Evolutionary conservation across 2,888 invertebrate genomes (phyloP), one percentile per base, ranked within the genome.

Genomic region (Oithona nana): DNA sequence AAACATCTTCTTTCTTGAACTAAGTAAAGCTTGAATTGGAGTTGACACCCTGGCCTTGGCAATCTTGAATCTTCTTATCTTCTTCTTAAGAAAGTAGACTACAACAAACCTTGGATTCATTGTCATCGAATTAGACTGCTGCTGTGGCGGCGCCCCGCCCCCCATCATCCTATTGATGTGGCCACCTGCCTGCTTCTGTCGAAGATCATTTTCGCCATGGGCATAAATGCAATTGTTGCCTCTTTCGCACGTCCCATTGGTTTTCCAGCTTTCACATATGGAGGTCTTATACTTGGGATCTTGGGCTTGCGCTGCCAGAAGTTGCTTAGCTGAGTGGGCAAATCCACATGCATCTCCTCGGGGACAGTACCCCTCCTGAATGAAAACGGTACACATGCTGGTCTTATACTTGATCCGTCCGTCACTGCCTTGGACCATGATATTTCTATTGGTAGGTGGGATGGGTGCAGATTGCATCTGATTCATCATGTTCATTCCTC

Each of bases 371-470:
- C 59, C 59, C 8, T 49, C 6, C n/a, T 48, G n/a, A 24, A 48
- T 39, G 24, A 59, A 28, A 28, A 22, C 26, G 28, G 24, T 24
- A 50, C 59, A 59, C 59, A 59, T 59, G 22, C 50, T 22, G 28
- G 59, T 59, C 49, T 59, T 59, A 4, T 50, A 54, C 26, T 54
- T 54, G 54, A 39, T 39, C 39, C 16, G 6, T 11, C 39, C 39
- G 16, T 39, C 39, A 11, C 8, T 11, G 16, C 39, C 39, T 16
- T 39, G 39, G 16, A 16, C 16, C 39, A 39, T 39, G 16, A 39
- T 16, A 16, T 16, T 39, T 6, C 16, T 16, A 6, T 39, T 6
- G 16, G 39, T 39, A 6, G 16, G 6, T 39, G 8, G 8, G 8
- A 39, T 39, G 39, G 39, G 39, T 39, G 39, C 39, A n/a, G n/a